Evolutionary conservation across 2,888 invertebrate species (phyloP), one percentile per base, ranked within the genome.

Genomic region (Esperia sulphurella): DNA sequence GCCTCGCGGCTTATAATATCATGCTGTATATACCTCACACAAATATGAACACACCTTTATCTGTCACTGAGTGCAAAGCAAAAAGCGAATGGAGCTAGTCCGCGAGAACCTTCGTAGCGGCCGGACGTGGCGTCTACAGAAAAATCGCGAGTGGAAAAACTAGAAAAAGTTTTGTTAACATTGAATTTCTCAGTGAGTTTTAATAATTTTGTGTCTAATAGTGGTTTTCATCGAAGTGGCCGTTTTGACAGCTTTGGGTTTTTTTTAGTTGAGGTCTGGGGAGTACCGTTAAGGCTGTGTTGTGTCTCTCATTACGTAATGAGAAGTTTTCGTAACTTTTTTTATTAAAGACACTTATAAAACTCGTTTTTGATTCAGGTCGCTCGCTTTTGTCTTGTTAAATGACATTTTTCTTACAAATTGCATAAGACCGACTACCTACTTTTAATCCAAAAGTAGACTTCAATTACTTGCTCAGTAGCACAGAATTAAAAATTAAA

Each of bases 301-400:
- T 57, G 46, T 51, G 51, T 45, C 21, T 45, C 3, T 4, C 3
- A 33, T 55, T 52, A 47, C 51, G 48, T 55, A 59, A 54, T 42
- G 9, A 8, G 14, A 21, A 50, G 50, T 54, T 54, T 57, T 55
- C 55, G 54, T 57, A 57, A 55, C 50, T 50, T 51, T 55, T 52
- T 61, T 62, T 55, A 42, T 51, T 52, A 51, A 51, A 53, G 47
- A 53, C 51, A 31, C 41, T 21, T 37, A 39, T n/a, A 45, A 51
- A 52, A 60, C 59, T 49, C 43, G 59, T 49, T 53, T 49, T 52
- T 48, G 45, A 49, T 49, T 54, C 42, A 46, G 58, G 59, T 55
- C 59, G 47, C 50, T 55, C 48, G 47, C 51, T 51, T 46, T 50
- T 49, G 35, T 42, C 46, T 52, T 46, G 51, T 48, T 54, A 50